A percentile compares a stretch with the other conserved stretches of the same genome.
phyloP scores from a whole-genome alignment of 2,797 vertebrate species.

The Antrozous pallidus region DNA sequence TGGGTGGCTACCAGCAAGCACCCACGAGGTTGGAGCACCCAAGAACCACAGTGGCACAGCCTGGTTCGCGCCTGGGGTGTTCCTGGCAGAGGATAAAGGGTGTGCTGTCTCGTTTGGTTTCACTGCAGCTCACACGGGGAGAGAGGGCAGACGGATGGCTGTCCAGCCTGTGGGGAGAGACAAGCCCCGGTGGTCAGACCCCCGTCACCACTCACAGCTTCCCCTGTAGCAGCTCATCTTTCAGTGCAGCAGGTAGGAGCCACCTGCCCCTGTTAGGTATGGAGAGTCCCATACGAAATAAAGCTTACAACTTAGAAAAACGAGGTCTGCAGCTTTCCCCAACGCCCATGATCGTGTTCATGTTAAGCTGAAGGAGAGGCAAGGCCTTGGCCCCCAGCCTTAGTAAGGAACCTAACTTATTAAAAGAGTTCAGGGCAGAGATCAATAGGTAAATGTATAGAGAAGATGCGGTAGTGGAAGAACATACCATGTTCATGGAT shows the following conservation, averaged over 20 bases:
- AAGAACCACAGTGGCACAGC: accelerated
- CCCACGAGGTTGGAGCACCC: accelerated
- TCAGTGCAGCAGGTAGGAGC: background rate
- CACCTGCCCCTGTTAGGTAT: background rate
- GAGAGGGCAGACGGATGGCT: background rate
- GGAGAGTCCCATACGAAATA: background rate
- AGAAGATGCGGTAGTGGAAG: background rate
- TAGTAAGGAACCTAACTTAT: background rate
- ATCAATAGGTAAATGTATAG: background rate
- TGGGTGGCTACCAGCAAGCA: background rate
- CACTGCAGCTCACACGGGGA: background rate
- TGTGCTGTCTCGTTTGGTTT: background rate
- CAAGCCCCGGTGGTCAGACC: background rate
- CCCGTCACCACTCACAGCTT: background rate
- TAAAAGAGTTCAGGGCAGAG: background rate
- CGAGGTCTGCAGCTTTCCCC: background rate
- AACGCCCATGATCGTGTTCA: background rate
- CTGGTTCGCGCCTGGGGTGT: accelerated
- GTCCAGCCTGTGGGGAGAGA: background rate
- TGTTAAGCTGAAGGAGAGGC: background rate
- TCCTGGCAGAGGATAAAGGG: background rate
- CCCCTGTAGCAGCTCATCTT: background rate
- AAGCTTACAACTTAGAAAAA: background rate
- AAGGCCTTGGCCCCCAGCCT: background rate
- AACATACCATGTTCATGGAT: no score